phyloP scores from a whole-genome alignment of 2,888 invertebrate species.

The Cosmorhoe ocellata region DNA sequence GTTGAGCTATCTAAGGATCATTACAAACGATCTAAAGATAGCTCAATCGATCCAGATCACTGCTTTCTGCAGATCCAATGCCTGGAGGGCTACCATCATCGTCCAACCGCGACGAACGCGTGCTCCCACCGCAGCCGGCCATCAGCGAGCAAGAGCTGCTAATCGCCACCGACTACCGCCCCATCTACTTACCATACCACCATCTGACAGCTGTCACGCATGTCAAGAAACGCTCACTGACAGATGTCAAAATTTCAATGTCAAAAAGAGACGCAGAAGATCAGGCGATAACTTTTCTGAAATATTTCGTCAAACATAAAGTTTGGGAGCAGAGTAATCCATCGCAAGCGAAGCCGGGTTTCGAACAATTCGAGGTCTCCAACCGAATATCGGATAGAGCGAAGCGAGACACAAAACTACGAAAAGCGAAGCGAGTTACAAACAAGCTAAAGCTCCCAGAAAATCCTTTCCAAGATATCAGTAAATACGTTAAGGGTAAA shows the following conservation, averaged over 20 bases:
- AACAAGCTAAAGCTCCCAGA: constrained; percentile 36
- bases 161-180: constrained; percentile 35
- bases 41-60: too few relatives aligned
- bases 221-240: constrained; percentile 30
- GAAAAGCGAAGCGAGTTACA: constrained; percentile 44
- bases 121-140: constrained; percentile 10
- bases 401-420: too few relatives aligned
- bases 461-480: constrained; percentile 41
- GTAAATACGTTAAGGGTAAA: constrained; percentile 39
- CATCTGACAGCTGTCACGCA: constrained; percentile 23
- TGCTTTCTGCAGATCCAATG: constrained; percentile 21
- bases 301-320: constrained; percentile 65
- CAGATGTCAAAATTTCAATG: constrained; percentile 2
- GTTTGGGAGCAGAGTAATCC: constrained; percentile 56
- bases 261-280: constrained; percentile 47
- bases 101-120: constrained; percentile 23
- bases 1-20: too few relatives aligned
- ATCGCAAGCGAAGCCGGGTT: constrained; percentile 12
- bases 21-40: too few relatives aligned
- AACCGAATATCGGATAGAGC: constrained; percentile 39
- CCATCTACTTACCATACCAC: constrained; percentile 6
- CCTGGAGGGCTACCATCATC: constrained; percentile 12
- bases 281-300: constrained; percentile 49
- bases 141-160: constrained; percentile 38
- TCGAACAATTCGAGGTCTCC: constrained; percentile 40